Evolutionary conservation across 2,113 vertebrate genomes (phyloP), one percentile per base, ranked within the genome.

Genomic region (Microtus richardsoni): DNA sequence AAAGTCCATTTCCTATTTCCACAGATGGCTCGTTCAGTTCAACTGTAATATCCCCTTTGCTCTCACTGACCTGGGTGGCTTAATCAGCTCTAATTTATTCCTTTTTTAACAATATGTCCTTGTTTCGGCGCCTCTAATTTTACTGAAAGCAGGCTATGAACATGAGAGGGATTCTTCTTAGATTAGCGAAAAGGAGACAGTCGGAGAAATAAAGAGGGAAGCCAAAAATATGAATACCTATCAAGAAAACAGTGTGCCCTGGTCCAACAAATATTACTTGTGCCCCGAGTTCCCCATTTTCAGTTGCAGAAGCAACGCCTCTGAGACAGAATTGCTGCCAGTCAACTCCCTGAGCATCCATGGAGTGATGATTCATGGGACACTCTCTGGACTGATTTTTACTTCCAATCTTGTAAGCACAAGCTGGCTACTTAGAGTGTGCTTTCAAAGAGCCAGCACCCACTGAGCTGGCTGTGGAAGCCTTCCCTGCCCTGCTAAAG

Each of bases 51-150:
- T 97, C 96, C 97, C 97, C 97, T 91, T 92, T 87, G 89, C 95
- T 92, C 78, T 86, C 73, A 84, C 0, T 85, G 96, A 93, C 86
- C 95, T 77, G 12, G 62, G 83, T 93, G 83, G 82, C 83, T 98
- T 89, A 74, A 91, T 96, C 14, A 66, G 89, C 96, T 92, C 91
- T 96, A 89, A 96, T 97, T 96, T 97, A 94, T 75, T 98, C 98
- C 84, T 95, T 96, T 97, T 91, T 97, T 58, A 97, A 96, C 97
- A 96, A 83, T 94, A 93, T 96, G 95, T 49, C 98, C 98, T 98
- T 98, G 97, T 98, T 98, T 97, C 94, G 30, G 47, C 73, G 98
- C 89, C 93, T 96, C 62, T 95, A 92, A 97, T 97, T 97, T 94
- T 95, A 94, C 94, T 91, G 97, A 96, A 88, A 96, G 87, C 91